Evolutionary conservation across 1,140 invertebrate genomes (phyloP).

Genomic region (Cardiocondyla obscurior): DNA sequence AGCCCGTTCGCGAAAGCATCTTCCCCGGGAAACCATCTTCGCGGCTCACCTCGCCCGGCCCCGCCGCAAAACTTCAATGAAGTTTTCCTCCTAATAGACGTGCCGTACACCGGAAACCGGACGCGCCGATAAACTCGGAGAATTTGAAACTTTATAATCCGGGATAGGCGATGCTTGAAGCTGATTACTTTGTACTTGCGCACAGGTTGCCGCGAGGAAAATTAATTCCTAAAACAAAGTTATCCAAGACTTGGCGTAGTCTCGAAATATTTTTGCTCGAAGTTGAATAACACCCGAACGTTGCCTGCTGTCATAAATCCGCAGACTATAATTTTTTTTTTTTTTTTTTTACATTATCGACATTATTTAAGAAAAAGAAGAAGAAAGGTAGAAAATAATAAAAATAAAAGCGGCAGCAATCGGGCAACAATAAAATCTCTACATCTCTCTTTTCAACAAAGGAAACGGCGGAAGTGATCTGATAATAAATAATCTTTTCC

Average conservation of each 20-base stretch:
- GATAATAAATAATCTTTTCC: neutral
- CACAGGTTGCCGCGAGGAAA: neutral
- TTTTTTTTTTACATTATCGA: too few species aligned
- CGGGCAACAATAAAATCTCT: too few species aligned
- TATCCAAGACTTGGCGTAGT: neutral
- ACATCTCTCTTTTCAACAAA: too few species aligned
- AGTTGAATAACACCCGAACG: neutral
- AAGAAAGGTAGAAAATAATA: too few species aligned
- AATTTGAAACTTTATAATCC: conserved; percentile 51
- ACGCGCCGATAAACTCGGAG: conserved; percentile 32
- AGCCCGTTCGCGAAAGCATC: conserved; percentile 18
- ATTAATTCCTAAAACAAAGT: conserved; percentile 3
- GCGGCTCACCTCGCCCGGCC: neutral
- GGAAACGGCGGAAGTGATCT: neutral
- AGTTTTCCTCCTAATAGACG: conserved; percentile 31
- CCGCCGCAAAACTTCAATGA: conserved; percentile 28
- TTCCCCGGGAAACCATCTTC: neutral
- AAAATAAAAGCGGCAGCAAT: too few species aligned
- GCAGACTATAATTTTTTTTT: neutral
- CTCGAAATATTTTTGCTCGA: neutral
- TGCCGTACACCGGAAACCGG: conserved; percentile 17
- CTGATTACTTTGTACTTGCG: conserved; percentile 17
- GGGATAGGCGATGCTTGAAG: neutral
- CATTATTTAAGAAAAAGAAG: too few species aligned
- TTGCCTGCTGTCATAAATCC: neutral